phyloP scores from a whole-genome alignment of 2,888 invertebrate genomes.

The Punctoribates punctum region DNA sequence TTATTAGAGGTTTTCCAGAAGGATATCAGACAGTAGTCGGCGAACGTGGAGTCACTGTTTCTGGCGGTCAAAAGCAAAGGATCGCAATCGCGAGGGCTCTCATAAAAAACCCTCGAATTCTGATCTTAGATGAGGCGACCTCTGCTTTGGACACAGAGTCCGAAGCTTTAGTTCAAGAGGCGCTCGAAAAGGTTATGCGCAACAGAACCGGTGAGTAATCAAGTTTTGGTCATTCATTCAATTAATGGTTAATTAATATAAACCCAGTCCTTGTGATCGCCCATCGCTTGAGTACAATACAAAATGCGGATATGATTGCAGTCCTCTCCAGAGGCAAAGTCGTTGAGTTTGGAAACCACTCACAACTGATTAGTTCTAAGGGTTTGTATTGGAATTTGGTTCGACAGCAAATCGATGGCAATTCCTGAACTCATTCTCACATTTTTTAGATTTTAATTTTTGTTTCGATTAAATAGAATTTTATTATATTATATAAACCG shows the following conservation, averaged over 20 bases:
- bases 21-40: conserved; percentile 83
- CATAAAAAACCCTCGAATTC: conserved; percentile 79
- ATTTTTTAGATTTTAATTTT: neutral
- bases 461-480: neutral
- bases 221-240: neutral
- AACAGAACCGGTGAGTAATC: conserved; percentile 59
- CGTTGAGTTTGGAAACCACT: conserved; percentile 64
- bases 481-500: neutral
- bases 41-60: conserved; percentile 78
- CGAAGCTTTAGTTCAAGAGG: conserved; percentile 82
- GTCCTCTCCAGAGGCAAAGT: conserved; percentile 79
- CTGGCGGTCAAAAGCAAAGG: conserved; percentile 91
- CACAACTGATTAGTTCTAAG: conserved; percentile 64
- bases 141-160: conserved; percentile 86
- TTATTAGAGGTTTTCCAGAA: conserved; percentile 72
- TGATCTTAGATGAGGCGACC: conserved; percentile 86
- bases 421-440: neutral
- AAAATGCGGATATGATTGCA: conserved; percentile 84
- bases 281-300: conserved; percentile 84
- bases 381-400: conserved; percentile 79
- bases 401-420: conserved; percentile 51
- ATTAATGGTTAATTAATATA: neutral
- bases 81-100: conserved; percentile 92
- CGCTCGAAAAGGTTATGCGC: conserved; percentile 74
- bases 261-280: conserved; percentile 83